Conservation (phyloP, 1,140 invertebrate genomes). For the Bombus confusus region DNA sequence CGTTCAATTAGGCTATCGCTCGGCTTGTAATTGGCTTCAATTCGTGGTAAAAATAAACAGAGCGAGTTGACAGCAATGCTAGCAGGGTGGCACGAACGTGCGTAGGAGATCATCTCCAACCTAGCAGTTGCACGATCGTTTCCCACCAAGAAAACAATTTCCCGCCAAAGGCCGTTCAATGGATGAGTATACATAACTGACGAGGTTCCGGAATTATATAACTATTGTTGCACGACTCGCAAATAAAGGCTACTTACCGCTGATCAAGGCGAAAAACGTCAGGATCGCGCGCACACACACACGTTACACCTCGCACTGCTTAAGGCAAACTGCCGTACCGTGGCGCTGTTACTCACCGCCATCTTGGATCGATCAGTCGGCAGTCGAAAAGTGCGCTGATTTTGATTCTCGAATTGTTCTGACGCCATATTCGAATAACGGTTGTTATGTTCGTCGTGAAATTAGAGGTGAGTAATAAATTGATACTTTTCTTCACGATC, state of each 20-base stretch:
- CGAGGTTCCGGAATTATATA: slow-evolving; percentile 74
- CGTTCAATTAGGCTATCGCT: slow-evolving; percentile 34
- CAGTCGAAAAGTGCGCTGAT: slow-evolving; percentile 48
- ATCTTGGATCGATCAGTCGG: slow-evolving; percentile 70
- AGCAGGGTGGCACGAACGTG: slow-evolving; percentile 67
- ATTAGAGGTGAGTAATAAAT: not conserved
- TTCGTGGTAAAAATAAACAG: slow-evolving; percentile 75
- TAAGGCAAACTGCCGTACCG: slow-evolving; percentile 62
- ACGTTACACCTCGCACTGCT: slow-evolving; percentile 64
- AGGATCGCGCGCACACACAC: slow-evolving; percentile 74
- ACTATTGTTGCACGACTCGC: slow-evolving; percentile 77
- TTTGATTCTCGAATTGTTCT: slow-evolving; percentile 22
- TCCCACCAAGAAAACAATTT: slow-evolving; percentile 39
- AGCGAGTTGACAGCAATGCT: slow-evolving; percentile 66
- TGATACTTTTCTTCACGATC: slow-evolving; percentile 12
- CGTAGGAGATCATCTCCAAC: slow-evolving; percentile 71
- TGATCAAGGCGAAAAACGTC: slow-evolving; percentile 78
- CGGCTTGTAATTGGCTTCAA: slow-evolving; percentile 50
- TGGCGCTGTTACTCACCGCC: slow-evolving; percentile 67
- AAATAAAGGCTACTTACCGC: slow-evolving; percentile 80
- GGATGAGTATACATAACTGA: slow-evolving; percentile 42
- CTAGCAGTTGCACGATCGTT: slow-evolving; percentile 27
- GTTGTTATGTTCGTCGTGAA: not conserved
- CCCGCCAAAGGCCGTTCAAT: slow-evolving; percentile 60
- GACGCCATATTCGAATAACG: not conserved